Evolutionary conservation across 2,888 invertebrate species (phyloP), one percentile per base, ranked within the genome.

Genomic region (Lobophora halterata): DNA sequence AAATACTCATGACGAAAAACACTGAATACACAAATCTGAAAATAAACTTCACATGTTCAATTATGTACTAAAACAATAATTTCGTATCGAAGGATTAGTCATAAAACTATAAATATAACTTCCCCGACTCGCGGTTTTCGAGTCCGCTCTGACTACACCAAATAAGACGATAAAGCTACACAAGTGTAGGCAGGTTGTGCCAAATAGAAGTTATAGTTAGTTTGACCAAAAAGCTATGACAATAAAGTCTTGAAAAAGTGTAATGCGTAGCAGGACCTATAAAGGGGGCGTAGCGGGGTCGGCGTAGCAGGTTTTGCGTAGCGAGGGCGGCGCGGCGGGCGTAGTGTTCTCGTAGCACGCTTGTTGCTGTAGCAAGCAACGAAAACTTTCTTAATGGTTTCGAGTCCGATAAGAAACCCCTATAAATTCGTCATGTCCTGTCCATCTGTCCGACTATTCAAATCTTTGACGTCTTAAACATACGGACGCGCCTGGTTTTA

Each of bases 41-140:
- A 43, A 43, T 37, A 37, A 37, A 36, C 42, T 40, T 29, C 21
- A 29, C 37, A 37, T 21, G 42, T 43, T 43, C 28, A 43, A 37
- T 37, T 36, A 37, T 28, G 32, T 37, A 37, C 29, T 29, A 37
- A 27, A 37, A 33, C 42, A 43, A 43, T 43, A 33, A 43, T 43
- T 33, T 25, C 29, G 26, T 26, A 33, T 33, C 33, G 33, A 37
- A 33, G 25, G 19, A 28, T 37, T 43, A 43, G 9, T 42, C 36
- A 42, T 36, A 36, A 43, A 16, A 29, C 23, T 33, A 26, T 33
- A 37, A 33, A 38, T 43, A 43, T 10, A 20, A 17, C 28, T 18
- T 25, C 17, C 17, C 17, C 8, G 17, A 24, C 26, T 37, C 33
- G 20, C 12, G 17, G 20, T 26, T 37, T 20, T 16, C 7, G 11